Evolutionary conservation across 2,888 invertebrate genomes (phyloP), one percentile per base, ranked within the genome.

Genomic region (Taenaris catops): DNA sequence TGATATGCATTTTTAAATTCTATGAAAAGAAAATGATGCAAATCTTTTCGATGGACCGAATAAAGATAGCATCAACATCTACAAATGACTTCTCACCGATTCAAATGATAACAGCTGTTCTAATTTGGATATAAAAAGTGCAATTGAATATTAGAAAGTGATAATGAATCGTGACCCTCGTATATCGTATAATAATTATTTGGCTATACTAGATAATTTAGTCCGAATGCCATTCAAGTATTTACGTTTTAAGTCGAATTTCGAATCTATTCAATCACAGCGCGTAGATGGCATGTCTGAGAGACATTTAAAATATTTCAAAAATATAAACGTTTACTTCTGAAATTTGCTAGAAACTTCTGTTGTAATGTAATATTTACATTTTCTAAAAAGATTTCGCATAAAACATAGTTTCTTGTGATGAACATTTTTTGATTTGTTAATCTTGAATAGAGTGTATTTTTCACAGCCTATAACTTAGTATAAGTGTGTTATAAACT

Each of bases 71-170:
- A 43, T 43, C 39, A 33, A 40, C 25, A 40, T 40, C 40, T 40
- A 37, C 34, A 40, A 43, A 39, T 34, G 40, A 34, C 29, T 43
- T 43, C 36, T 34, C 34, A 43, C 29, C 18, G 40, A 40, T 37
- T 23, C 18, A 26, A 40, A 40, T 12, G 42, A 35, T 42, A 40
- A 19, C 21, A 17, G 17, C 20, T 34, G 41, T 41, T 40, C 36
- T 39, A 34, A 43, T 40, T 40, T 34, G 23, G 43, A 36, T 34
- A 44, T 39, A 44, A 38, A 32, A 38, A 37, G 23, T 39, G 28
- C 25, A 34, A 44, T 35, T 38, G 41, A 47, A 27, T 39, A 41
- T 47, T 47, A 47, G 46, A 47, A 47, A 47, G 46, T 31, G 41
- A 32, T 39, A 40, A 41, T 39, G 29, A 33, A 19, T 40, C 36